Conservation (phyloP, 2,888 invertebrate species). For the Caenorhabditis afra region DNA sequence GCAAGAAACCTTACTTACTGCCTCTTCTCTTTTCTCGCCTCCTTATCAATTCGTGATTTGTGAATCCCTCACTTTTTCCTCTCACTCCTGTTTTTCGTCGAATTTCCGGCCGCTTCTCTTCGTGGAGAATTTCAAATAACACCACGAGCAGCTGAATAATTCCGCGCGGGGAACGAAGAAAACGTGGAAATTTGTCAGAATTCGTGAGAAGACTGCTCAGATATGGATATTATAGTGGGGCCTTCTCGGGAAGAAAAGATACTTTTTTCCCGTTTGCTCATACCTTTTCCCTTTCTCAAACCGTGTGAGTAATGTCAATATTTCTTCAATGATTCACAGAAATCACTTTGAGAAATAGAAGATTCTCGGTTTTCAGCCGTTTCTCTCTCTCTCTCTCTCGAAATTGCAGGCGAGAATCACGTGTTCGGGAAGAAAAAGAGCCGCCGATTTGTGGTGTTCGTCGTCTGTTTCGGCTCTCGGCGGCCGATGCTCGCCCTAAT, state of each 20-base stretch:
- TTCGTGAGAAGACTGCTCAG: neutral
- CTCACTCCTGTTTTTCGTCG: conserved; percentile 3
- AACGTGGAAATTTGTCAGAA: conserved; percentile 19
- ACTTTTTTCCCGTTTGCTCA: neutral
- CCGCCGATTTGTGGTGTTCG: too few species aligned
- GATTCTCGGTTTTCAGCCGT: too few species aligned
- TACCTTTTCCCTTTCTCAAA: neutral
- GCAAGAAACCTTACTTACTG: conserved; percentile 44
- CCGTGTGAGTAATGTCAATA: conserved; percentile 40
- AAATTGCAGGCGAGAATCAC: too few species aligned
- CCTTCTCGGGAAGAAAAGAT: neutral
- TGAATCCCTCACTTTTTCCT: neutral
- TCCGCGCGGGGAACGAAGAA: neutral
- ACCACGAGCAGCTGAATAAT: conserved; percentile 34
- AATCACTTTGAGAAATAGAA: conserved; percentile 1
- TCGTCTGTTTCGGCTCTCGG: neutral
- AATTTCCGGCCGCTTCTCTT: neutral
- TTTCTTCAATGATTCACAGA: conserved; percentile 36
- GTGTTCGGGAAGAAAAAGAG: too few species aligned
- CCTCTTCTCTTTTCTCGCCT: conserved; percentile 1
- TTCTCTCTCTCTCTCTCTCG: neutral
- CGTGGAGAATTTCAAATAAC: conserved; percentile 4
- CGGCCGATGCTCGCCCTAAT: conserved; percentile 9
- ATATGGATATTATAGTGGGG: neutral
- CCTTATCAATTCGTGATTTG: conserved; percentile 40